Base-by-base conservation (phyloP, 2,797 vertebrate genomes). In the Phyllotis vaccarum region DNA sequence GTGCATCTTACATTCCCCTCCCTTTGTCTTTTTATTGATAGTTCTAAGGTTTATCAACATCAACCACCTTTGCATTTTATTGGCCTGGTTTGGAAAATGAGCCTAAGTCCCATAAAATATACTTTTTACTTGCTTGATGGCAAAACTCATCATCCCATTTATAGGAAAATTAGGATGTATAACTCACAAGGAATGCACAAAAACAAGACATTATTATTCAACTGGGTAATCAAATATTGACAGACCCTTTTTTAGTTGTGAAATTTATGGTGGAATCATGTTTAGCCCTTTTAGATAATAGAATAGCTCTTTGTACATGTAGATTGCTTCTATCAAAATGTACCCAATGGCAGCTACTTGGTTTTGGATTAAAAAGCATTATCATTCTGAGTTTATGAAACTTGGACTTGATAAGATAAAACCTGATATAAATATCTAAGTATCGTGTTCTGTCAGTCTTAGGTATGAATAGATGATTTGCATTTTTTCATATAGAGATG, bases 21-120 rank as follows among this genome's bases (percentile, higher is more conserved):
- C 34, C 96, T 98, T 98, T 98, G 98, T 98, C 97, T 97, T 97
- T 76, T 66, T 88, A 95, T 97, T 97, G 97, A 98, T 98, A 98
- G 96, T 98, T 97, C 94, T 74, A 96, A 91, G 97, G 96, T 88
- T 96, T 95, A 95, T 92, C 94, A 80, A 89, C n/a, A 93, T 96
- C 97, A 98, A 96, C 93, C 97, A 96, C 95, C 90, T 96, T 98
- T 98, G 96, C 76, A 85, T 37, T 97, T 98, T 98, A 98, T 98
- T 96, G 97, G 95, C 96, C 92, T 97, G 96, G 96, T 97, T 97
- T 97, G 94, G 93, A 95, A 96, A 96, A 96, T 80, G 96, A 97
- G 96, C 64, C 94, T 49, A 87, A 9, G 62, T 96, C 89, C 93
- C 95, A 70, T 49, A 64, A 14, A 95, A 96, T 21, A 11, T 7